Percentiles rank a stretch among this genome's conserved stretches.
These are phyloP conservation scores for Agelastica alni DNA, from an alignment of 2,888 invertebrate species.

Conservation along the genomic window DNA sequence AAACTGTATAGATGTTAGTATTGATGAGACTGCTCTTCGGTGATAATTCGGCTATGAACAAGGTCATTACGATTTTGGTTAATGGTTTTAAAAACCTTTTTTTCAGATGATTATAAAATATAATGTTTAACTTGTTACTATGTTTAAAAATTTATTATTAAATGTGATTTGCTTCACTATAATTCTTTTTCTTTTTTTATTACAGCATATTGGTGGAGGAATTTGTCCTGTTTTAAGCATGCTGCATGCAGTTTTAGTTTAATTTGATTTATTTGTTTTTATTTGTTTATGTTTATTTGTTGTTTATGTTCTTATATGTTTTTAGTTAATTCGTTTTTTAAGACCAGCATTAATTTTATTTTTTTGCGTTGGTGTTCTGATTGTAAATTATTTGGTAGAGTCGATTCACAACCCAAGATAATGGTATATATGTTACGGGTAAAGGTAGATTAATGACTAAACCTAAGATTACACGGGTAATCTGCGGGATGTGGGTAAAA, in stretches of 20 bases:
- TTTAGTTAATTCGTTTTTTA: constrained; percentile 9
- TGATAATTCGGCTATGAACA: constrained; percentile 38
- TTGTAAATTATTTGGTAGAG: constrained; percentile 15
- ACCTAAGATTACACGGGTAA: too few relatives aligned
- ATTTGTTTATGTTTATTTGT: constrained; percentile 21
- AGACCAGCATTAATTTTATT: constrained; percentile 4
- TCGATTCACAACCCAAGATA: too few relatives aligned
- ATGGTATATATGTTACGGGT: too few relatives aligned
- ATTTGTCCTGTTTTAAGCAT: constrained; percentile 34
- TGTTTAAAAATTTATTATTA: constrained; percentile 29
- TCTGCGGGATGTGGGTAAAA: too few relatives aligned
- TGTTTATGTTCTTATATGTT: constrained; percentile 18
- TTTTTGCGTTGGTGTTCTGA: constrained; percentile 16
- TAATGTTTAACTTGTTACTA: constrained; percentile 25
- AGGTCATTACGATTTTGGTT: constrained; percentile 37
- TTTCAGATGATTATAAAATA: constrained; percentile 16
- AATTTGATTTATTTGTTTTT: constrained; percentile 17
- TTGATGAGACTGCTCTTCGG: constrained; percentile 34
- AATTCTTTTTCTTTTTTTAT: constrained; percentile 29
- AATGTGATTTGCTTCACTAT: constrained; percentile 23
- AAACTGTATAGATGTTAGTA: constrained; percentile 31
- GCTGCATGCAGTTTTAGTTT: constrained; percentile 33
- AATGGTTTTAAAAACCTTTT: constrained; percentile 27
- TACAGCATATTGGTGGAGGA: constrained; percentile 36
- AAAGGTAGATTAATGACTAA: too few relatives aligned